These are phyloP conservation scores for Podargus strigoides DNA, from an alignment of 2,797 vertebrate genomes.

Conservation along the genomic window DNA sequence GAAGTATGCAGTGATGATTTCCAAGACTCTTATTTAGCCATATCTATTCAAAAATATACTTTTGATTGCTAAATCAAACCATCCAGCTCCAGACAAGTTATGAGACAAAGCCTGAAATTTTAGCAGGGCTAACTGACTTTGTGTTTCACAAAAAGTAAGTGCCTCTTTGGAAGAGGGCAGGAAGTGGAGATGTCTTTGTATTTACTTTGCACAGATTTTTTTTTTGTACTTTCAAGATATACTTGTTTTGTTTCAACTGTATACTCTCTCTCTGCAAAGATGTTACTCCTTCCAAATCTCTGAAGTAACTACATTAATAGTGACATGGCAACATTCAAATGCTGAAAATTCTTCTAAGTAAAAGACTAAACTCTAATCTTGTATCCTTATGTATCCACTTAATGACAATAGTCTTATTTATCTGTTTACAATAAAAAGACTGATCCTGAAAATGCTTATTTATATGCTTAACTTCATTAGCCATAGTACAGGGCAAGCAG, in stretches of 20 bases:
- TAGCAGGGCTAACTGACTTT: background rate
- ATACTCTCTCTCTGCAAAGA: background rate
- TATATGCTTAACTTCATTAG: background rate
- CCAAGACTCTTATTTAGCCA: background rate
- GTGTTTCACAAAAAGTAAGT: background rate
- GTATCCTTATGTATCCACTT: background rate
- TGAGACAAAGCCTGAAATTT: background rate
- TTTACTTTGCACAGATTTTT: background rate
- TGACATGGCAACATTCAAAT: background rate
- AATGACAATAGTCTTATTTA: background rate
- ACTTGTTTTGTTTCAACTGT: background rate
- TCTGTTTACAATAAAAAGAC: background rate
- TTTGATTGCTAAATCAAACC: background rate
- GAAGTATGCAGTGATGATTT: background rate
- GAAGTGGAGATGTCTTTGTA: background rate
- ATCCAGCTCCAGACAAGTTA: background rate
- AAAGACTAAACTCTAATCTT: background rate
- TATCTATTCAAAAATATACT: background rate
- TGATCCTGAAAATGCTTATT: background rate
- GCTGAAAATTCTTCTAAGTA: background rate
- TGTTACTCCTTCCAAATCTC: background rate
- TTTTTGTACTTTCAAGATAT: background rate
- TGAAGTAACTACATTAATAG: background rate
- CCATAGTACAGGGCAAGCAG: background rate
- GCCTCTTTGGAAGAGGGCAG: background rate